Conservation (phyloP, 2,888 invertebrate genomes). For the Lordiphosa fenestrarum region DNA sequence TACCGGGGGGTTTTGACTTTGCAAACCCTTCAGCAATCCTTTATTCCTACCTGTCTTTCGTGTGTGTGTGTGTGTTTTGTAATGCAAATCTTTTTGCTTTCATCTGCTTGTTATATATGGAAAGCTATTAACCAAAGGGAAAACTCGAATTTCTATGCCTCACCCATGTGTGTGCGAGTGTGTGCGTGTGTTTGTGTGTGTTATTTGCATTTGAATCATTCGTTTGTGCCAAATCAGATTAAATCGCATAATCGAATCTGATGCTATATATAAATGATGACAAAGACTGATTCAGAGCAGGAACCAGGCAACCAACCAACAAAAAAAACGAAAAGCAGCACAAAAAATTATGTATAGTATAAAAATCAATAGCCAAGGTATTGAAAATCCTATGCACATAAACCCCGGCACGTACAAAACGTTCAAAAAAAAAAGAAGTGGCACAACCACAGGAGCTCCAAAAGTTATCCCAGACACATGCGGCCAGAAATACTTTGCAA, state of each 20-base stretch:
- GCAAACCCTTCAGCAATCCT: constrained; percentile 7
- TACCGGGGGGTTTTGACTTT: constrained; percentile 33
- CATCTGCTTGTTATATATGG: constrained; percentile 74
- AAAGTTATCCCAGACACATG: constrained; percentile 70
- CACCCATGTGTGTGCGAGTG: constrained; percentile 21
- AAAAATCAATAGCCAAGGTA: constrained; percentile 69
- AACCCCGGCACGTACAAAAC: constrained; percentile 67
- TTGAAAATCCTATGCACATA: constrained; percentile 73
- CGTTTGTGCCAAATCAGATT: constrained; percentile 74
- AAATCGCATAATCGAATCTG: constrained; percentile 74
- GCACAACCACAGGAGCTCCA: constrained; percentile 61
- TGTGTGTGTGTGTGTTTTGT: constrained; percentile 50
- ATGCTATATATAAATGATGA: constrained; percentile 68
- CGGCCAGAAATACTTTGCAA: constrained; percentile 72
- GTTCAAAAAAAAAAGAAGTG: constrained; percentile 38
- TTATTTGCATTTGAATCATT: constrained; percentile 71
- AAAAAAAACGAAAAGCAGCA: constrained; percentile 23
- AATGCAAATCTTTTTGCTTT: constrained; percentile 72
- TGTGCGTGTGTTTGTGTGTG: too few relatives aligned
- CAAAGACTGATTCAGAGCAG: constrained; percentile 43
- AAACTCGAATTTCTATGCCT: constrained; percentile 55
- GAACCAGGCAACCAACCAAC: constrained; percentile 56
- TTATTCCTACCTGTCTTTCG: constrained; percentile 54
- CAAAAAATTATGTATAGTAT: constrained; percentile 70
- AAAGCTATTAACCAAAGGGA: constrained; percentile 63